phyloP scores from a whole-genome alignment of 2,113 vertebrate species.

The Phylloscopus trochiloides region DNA sequence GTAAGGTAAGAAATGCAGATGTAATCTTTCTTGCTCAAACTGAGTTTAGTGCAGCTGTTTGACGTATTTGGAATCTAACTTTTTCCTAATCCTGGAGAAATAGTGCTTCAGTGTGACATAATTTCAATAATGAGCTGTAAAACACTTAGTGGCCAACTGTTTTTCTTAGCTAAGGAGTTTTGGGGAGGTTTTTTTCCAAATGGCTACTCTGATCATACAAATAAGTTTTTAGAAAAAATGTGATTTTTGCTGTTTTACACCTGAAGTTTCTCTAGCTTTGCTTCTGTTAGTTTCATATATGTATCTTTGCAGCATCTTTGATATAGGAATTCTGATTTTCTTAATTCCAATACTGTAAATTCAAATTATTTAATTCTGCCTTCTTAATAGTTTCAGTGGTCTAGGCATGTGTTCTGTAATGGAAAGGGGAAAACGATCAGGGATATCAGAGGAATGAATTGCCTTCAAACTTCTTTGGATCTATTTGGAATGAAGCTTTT shows the following conservation, averaged over 20 bases:
- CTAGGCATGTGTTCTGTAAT: not conserved
- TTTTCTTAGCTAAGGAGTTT: not conserved
- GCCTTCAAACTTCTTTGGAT: not conserved
- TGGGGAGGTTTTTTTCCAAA: not conserved
- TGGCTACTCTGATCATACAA: not conserved
- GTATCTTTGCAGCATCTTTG: not conserved
- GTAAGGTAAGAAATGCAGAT: not conserved
- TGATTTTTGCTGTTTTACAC: not conserved
- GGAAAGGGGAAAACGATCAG: not conserved
- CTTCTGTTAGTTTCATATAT: not conserved
- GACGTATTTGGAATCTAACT: not conserved
- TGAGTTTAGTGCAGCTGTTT: not conserved
- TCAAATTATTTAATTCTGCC: not conserved
- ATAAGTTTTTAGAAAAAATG: not conserved
- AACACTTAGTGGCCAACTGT: not conserved
- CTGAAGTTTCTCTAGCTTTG: not conserved
- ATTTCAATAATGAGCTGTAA: not conserved
- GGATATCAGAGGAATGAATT: not conserved
- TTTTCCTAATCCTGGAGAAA: not conserved
- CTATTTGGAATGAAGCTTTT: not conserved
- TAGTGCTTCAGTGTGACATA: not conserved
- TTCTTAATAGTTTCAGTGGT: not conserved
- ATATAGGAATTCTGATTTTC: not conserved
- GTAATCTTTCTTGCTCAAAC: not conserved
- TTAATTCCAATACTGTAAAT: not conserved